A percentile compares a stretch with the other conserved stretches of the same genome.
Conservation (phyloP, 2,888 invertebrate species). For the Caradrina clavipalpis region DNA sequence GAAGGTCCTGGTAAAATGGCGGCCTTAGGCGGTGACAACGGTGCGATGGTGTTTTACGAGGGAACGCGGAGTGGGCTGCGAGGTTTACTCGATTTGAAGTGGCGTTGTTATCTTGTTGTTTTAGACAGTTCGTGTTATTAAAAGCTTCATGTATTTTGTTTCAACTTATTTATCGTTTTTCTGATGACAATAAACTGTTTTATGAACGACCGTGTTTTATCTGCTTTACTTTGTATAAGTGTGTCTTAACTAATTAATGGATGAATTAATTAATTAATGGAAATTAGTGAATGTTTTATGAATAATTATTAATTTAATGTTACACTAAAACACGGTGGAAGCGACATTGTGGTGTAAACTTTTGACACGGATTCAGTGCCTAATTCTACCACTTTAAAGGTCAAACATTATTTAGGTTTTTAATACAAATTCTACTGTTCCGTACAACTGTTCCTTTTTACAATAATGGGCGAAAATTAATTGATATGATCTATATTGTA, state of each 20-base stretch:
- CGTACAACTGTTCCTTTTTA: too few species aligned
- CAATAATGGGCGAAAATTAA: too few species aligned
- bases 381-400: too few species aligned
- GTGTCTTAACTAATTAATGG: too few species aligned
- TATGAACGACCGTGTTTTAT: conserved; percentile 12
- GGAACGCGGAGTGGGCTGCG: conserved; percentile 5
- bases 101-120: conserved; percentile 31
- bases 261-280: too few species aligned
- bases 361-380: too few species aligned
- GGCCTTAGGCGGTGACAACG: background rate
- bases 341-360: too few species aligned
- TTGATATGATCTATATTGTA: too few species aligned
- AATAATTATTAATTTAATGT: too few species aligned
- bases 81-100: conserved; percentile 22
- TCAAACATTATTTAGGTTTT: too few species aligned
- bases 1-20: conserved; percentile 25
- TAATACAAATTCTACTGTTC: too few species aligned
- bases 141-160: conserved; percentile 21
- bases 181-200: conserved; percentile 12
- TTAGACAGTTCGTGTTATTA: conserved; percentile 24
- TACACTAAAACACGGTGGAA: too few species aligned
- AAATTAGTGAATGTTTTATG: background rate
- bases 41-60: conserved; percentile 31
- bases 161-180: conserved; percentile 30
- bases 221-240: conserved; percentile 3